A percentile compares a stretch with the other conserved stretches of the same genome.
Conservation (phyloP, 2,888 invertebrate genomes). For the Tipula vernalis region DNA sequence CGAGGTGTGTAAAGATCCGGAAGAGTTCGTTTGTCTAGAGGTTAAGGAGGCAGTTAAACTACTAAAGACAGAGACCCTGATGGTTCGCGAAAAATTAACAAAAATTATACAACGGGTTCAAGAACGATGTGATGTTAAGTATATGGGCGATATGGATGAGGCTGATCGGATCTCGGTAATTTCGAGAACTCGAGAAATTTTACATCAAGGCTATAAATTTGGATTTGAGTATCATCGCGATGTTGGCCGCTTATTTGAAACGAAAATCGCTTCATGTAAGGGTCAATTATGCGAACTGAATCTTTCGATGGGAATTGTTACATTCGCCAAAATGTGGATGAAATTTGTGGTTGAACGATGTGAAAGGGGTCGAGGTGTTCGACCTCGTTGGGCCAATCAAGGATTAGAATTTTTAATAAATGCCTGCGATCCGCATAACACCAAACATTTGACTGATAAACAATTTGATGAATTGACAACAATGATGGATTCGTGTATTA, state of each 20-base stretch:
- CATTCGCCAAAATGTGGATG: conserved; percentile 79
- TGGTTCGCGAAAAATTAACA: conserved; percentile 34
- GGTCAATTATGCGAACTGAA: conserved; percentile 31
- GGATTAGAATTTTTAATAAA: conserved; percentile 77
- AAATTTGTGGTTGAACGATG: conserved; percentile 72
- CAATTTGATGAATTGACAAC: conserved; percentile 70
- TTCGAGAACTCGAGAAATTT: conserved; percentile 56
- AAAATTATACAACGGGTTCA: conserved; percentile 31
- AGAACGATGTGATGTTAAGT: conserved; percentile 28
- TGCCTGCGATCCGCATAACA: conserved; percentile 74
- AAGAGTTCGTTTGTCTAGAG: conserved; percentile 40
- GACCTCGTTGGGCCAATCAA: conserved; percentile 80
- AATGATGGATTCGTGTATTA: conserved; percentile 73
- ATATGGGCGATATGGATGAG: conserved; percentile 28
- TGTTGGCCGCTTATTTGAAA: conserved; percentile 39
- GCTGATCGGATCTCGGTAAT: conserved; percentile 45
- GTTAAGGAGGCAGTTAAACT: conserved; percentile 48
- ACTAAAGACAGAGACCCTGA: conserved; percentile 39
- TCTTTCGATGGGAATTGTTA: conserved; percentile 47
- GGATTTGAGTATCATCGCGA: conserved; percentile 65
- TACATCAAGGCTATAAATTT: conserved; percentile 80
- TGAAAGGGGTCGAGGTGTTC: conserved; percentile 65
- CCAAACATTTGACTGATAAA: conserved; percentile 58
- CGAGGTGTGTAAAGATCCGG: conserved; percentile 31
- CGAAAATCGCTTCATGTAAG: conserved; percentile 32